Evolutionary conservation across 2,113 vertebrate genomes (phyloP).

Genomic region (Rostratula benghalensis): DNA sequence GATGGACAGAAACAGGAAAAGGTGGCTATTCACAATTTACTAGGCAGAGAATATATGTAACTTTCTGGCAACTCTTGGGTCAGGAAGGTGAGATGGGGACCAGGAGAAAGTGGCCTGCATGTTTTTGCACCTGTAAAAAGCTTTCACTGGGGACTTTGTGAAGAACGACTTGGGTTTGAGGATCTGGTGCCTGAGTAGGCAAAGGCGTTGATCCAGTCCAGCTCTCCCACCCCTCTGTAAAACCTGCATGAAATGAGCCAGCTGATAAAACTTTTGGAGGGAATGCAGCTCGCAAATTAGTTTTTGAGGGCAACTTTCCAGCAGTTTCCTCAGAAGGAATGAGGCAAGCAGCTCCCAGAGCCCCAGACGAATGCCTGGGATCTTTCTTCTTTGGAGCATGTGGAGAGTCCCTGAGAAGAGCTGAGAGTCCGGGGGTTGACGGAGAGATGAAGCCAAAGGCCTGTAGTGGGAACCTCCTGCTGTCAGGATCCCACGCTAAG

Average conservation of each 20-base stretch:
- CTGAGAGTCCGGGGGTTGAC: neutral
- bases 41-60: neutral
- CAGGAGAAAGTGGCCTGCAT: neutral
- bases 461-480: slow-evolving; percentile 58
- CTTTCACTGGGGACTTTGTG: neutral
- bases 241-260: slow-evolving; percentile 23
- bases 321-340: slow-evolving; percentile 46
- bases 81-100: neutral
- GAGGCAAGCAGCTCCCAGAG: slow-evolving; percentile 20
- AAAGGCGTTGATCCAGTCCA: neutral
- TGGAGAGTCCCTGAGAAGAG: slow-evolving; percentile 40
- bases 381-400: neutral
- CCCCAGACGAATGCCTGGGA: slow-evolving; percentile 40
- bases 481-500: slow-evolving; percentile 62
- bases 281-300: slow-evolving; percentile 3
- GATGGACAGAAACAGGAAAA: neutral
- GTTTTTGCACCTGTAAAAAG: neutral
- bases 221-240: neutral
- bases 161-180: neutral
- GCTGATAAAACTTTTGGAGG: slow-evolving; percentile 46
- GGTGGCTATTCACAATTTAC: neutral
- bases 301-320: slow-evolving; percentile 55
- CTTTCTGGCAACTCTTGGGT: neutral
- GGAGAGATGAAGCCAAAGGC: slow-evolving; percentile 41
- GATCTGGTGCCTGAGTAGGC: neutral